Conservation (phyloP, 2,797 vertebrate species). For the Eulemur albifrons region DNA sequence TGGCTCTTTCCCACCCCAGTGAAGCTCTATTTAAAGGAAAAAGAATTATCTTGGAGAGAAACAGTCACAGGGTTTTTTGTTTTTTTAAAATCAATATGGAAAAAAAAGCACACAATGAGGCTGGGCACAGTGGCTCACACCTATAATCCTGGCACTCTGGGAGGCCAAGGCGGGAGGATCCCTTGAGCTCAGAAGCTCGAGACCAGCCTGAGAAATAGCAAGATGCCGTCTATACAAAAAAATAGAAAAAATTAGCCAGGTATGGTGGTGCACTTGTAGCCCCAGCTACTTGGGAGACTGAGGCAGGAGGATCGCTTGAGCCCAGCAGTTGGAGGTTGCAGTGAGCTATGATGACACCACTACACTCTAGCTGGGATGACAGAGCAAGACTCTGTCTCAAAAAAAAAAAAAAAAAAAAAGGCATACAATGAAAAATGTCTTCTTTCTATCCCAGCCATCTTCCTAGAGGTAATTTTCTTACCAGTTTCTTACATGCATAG, state of each 20-base stretch:
- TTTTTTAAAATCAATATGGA: background rate
- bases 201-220: too few relatives aligned
- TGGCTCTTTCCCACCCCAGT: background rate
- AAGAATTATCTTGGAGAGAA: background rate
- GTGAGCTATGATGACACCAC: too few relatives aligned
- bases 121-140: background rate
- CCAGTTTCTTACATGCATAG: background rate
- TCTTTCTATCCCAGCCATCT: background rate
- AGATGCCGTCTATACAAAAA: too few relatives aligned
- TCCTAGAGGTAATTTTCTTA: background rate
- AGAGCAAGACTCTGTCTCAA: too few relatives aligned
- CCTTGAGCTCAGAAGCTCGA: too few relatives aligned
- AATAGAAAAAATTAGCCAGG: too few relatives aligned
- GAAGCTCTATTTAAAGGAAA: conserved; percentile 22
- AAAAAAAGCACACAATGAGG: background rate
- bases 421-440: background rate
- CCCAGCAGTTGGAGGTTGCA: too few relatives aligned
- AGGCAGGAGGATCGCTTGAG: too few relatives aligned
- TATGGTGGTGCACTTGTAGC: too few relatives aligned
- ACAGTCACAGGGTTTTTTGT: background rate
- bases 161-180: too few relatives aligned
- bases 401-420: background rate
- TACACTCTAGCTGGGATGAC: too few relatives aligned
- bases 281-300: too few relatives aligned
- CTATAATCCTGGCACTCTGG: background rate